A percentile compares a stretch with the other conserved stretches of the same genome.
These are phyloP conservation scores for Hapalemur alaotrensis DNA, from an alignment of 2,797 vertebrate species.

Conservation along the genomic window DNA sequence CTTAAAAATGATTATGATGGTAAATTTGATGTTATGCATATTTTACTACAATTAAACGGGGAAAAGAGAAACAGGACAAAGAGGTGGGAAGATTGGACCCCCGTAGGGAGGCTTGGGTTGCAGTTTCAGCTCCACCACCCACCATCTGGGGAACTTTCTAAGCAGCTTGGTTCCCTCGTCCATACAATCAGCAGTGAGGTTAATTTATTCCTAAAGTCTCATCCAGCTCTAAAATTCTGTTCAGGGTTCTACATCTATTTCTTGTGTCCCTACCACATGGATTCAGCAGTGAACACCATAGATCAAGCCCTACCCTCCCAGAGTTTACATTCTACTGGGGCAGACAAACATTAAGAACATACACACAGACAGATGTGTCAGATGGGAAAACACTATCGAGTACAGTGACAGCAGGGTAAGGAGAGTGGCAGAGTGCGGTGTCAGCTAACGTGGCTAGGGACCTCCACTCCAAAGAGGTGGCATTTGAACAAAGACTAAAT, in stretches of 20 bases:
- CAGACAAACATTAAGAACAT: fast-evolving
- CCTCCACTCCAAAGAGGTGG: neutral
- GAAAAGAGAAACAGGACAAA: neutral
- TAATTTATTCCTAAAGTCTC: neutral
- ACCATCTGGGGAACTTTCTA: neutral
- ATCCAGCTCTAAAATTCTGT: neutral
- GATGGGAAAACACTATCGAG: neutral
- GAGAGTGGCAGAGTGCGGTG: neutral
- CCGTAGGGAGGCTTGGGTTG: too few relatives aligned
- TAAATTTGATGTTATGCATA: neutral
- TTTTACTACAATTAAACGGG: neutral
- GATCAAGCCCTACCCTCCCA: neutral
- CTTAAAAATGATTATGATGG: neutral
- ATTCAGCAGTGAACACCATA: neutral
- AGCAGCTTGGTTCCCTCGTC: neutral
- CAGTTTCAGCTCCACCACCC: neutral
- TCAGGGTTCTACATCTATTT: neutral
- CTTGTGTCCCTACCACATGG: neutral
- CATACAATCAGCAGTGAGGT: neutral
- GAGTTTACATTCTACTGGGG: neutral
- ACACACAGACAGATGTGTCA: neutral
- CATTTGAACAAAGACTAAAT: neutral
- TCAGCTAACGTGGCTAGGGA: neutral
- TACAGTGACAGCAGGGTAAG: neutral
- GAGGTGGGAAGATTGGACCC: too few relatives aligned